Evolutionary conservation across 2,797 vertebrate genomes (phyloP), one percentile per base, ranked within the genome.

Genomic region (Acomys russatus): DNA sequence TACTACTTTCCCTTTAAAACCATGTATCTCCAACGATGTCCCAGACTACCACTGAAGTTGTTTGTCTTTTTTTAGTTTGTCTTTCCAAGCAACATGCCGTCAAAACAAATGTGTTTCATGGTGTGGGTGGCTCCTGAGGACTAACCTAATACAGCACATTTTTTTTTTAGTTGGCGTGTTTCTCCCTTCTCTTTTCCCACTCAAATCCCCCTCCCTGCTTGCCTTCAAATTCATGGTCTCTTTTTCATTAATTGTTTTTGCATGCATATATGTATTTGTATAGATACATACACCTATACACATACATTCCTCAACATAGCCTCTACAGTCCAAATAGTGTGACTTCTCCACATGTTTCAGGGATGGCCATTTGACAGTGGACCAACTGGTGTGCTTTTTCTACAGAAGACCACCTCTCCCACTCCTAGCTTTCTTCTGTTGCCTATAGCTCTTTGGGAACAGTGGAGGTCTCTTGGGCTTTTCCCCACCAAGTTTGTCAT

Each of bases 61-160:
- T 73, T 95, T 70, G 33, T 70, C 33, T 6, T 23, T 38, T 73
- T 73, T 83, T 93, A 74, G 61, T 88, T 88, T 90, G 15, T 92
- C 63, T 96, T 95, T 7, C 30, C 63, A 70, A 80, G 84, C 6
- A 84, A 18, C n/a, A 86, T 56, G 68, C 11, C 90, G 23, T 49
- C 35, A 82, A 61, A 92, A 90, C 35, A 78, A 82, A 33, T 77
- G 23, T 68, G 14, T 79, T 80, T 66, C n/a, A 38, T 33, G 59
- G 51, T 92, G 14, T 87, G 64, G 8, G 64, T 71, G 17, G 30
- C 20, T 28, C 11, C 1, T 71, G 23, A 68, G 3, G 35, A 87
- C 84, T 82, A 64, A 44, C 85, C 49, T 63, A 38, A 30, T 70
- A 4, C 1, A 85, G 8, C 61, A n/a, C 63, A n/a, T 66, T 63